Evolutionary conservation across 2,113 vertebrate genomes (phyloP), one percentile per base, ranked within the genome.

Genomic region (Pomatorhinus ruficollis): DNA sequence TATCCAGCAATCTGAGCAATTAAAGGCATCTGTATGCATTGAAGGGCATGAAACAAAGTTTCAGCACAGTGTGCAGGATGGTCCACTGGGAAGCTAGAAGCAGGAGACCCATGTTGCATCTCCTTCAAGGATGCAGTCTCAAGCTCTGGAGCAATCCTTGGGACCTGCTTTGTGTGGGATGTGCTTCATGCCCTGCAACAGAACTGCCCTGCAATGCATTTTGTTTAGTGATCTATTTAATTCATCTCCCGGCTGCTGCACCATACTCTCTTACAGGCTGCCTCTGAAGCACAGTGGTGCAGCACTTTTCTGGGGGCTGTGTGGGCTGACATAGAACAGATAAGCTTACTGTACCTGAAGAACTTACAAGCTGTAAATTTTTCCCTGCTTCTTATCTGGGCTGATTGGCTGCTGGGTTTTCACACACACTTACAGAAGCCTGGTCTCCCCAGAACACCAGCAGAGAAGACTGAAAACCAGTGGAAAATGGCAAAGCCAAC

Each of bases 71-170:
- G 6, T 68, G 15, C 18, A 42, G 20, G 23, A 83, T 3, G 7
- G 12, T 17, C 28, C n/a, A 7, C 11, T 42, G 18, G 8, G 28
- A 79, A 68, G 42, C 15, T 90, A 79, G 61, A 40, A 76, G 61
- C 3, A 44, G 35, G 10, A 71, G 7, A 65, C 5, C 9, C 5
- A 6, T 16, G 24, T 3, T 25, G 15, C 0, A 0, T 20, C 1
- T 45, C 20, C 79, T 57, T 44, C 25, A 30, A 50, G 42, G n/a
- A 61, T 12, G 23, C 45, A 74, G 18, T 35, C 52, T 66, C 16
- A 52, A 63, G 17, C 30, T 81, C 30, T 52, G 59, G 30, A 70
- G 59, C 1, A 4, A 40, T n/a, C 56, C 33, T 37, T 75, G 7
- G 20, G 31, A 70, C 16, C 7, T 30, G 8, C 21, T 54, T 18